These are phyloP conservation scores for Spheniscus humboldti DNA, from an alignment of 2,797 vertebrate species.

Conservation along the genomic window DNA sequence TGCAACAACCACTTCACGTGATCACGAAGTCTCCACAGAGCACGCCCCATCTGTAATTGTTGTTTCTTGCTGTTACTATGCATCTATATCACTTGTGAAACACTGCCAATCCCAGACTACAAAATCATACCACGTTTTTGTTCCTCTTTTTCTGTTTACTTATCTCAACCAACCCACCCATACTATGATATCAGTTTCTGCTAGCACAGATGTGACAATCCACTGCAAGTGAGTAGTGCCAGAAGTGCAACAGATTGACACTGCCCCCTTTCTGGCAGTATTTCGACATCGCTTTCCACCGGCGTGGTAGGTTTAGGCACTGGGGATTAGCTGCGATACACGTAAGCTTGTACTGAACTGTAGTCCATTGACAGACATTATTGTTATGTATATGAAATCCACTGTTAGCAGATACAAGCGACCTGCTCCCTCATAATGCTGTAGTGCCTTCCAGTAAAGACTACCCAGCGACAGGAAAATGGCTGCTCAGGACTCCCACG, in stretches of 20 bases:
- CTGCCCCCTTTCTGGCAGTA: conserved; percentile 1
- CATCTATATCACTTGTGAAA: neutral
- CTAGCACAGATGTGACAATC: neutral
- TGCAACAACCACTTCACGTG: neutral
- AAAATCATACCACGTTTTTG: neutral
- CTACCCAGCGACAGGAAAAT: neutral
- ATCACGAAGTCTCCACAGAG: neutral
- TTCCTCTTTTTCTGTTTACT: neutral
- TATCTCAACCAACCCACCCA: neutral
- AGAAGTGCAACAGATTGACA: neutral
- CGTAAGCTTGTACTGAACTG: neutral
- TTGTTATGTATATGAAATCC: neutral
- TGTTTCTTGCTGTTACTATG: neutral
- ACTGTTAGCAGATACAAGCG: neutral
- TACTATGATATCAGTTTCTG: neutral
- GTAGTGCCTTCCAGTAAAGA: neutral
- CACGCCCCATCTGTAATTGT: neutral
- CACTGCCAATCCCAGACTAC: neutral
- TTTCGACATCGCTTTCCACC: rapidly evolving
- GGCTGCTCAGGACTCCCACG: conserved; percentile 21
- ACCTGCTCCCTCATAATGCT: neutral
- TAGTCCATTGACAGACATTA: neutral
- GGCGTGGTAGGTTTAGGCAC: neutral
- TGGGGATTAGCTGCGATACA: neutral
- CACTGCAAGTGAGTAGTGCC: neutral